Evolutionary conservation across 1,140 invertebrate genomes (phyloP), one percentile per base, ranked within the genome.

Genomic region (Tenebrio molitor): DNA sequence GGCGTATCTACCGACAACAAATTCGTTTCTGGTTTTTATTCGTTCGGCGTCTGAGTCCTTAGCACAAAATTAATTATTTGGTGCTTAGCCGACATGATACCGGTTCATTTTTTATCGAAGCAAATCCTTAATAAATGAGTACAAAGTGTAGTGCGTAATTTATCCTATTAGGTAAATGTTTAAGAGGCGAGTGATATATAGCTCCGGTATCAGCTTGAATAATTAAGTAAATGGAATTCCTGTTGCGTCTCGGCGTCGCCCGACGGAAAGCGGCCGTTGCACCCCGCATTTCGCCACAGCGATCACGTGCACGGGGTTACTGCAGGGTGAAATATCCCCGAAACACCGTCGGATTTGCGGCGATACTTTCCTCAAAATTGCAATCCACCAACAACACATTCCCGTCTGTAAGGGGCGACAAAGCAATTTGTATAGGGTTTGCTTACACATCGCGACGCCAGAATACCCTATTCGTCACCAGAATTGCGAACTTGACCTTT

Each of bases 171-270:
- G 50, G 50, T 58, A 33, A 58, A 58, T 58, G 50, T 58, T 58
- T 58, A 58, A 58, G 50, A 58, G 50, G 2, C 21, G 12, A 29
- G 50, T 58, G 50, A 58, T 58, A 58, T 58, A 58, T 58, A 14
- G 23, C 50, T 34, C 50, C 50, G 50, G 50, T 58, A 58, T 58
- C 50, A 58, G 50, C 21, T 58, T 58, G 50, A 58, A 58, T 58
- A 58, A 58, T 58, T 58, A 58, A 58, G 50, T 58, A 58, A 58
- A 58, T 58, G 50, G 50, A 58, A 58, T 58, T 58, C 50, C 50
- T 58, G 50, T 58, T 58, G 50, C 50, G 50, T 58, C 50, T 58
- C 23, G 44, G 44, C 44, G 44, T 50, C 44, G 44, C 44, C 44
- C 25, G 36, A 39, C 36, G 6, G 36, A 5, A 39, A 39, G 36